These are phyloP conservation scores for Elysia crispata DNA, from an alignment of 2,888 invertebrate species.

Conservation along the genomic window DNA sequence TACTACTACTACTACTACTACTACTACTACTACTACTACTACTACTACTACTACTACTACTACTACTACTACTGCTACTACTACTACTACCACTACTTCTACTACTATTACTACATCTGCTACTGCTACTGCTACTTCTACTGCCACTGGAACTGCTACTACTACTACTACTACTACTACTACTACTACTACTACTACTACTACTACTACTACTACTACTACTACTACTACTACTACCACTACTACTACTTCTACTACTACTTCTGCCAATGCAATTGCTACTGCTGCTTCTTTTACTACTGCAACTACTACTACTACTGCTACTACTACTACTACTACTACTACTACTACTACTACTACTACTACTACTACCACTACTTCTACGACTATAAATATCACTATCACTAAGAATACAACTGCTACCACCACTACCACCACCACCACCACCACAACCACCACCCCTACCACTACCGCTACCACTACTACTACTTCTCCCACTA, in stretches of 20 bases:
- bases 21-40: neutral
- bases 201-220: constrained; percentile 1
- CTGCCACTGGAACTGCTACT: too few relatives aligned
- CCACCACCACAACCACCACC: too few relatives aligned
- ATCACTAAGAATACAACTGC: too few relatives aligned
- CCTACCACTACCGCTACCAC: too few relatives aligned
- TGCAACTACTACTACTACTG: neutral
- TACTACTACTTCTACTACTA: neutral
- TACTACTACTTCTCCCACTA: too few relatives aligned
- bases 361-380: too few relatives aligned
- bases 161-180: neutral
- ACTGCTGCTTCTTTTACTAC: neutral
- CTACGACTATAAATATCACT: too few relatives aligned
- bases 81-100: neutral
- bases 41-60: neutral
- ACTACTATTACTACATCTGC: too few relatives aligned
- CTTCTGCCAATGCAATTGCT: neutral
- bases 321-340: neutral
- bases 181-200: constrained; percentile 7
- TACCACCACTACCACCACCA: too few relatives aligned
- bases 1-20: constrained; percentile 13
- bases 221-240: neutral
- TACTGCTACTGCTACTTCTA: too few relatives aligned
- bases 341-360: too few relatives aligned
- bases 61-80: constrained; percentile 4